Base-by-base conservation (phyloP, 2,888 invertebrate species). In the Marronus borbonicus region DNA sequence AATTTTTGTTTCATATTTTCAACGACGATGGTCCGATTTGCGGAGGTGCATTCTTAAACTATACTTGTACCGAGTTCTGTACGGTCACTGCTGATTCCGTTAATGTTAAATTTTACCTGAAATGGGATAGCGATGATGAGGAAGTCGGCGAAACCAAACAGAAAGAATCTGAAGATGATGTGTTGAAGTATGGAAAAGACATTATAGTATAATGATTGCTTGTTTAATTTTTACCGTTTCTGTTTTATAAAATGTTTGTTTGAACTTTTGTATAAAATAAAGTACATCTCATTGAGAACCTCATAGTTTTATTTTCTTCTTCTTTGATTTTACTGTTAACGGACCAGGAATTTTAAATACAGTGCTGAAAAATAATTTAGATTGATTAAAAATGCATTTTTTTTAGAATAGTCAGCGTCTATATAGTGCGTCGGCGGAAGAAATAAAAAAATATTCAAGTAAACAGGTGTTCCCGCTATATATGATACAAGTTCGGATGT, bases 261-360 rank as follows among this genome's bases (percentile, higher is more conserved):
- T 58, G 17, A 31, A 44, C 55, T 8, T 49, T 65, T 31, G n/a
- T 76, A 39, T 44, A n/a, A 20, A 20, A 69, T 68, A 49, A 55
- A 39, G 65, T 58, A 55, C 1, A 50, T 36, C 7, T 36, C 0
- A 4, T 5, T 36, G 52, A 76, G 24, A 28, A 64, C 17, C 50
- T 76, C 75, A 79, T 65, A 79, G 65, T 65, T 79, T 79, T 36
- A 79, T 90, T 87, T 95, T 97, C 88, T 94, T 96, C 89, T 96
- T 97, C 87, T 96, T 96, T 64, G 93, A 90, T 86, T 95, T 95
- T 39, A 92, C 90, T 10, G 94, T 93, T 24, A 95, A 89, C 1
- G 95, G 94, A 0, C 94, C 95, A n/a, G 95, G 95, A 81, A 94
- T 94, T 89, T 97, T 97, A 89, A 97, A 97, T 12, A 97, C 95